Conservation (phyloP, 2,797 vertebrate species). For the Spondyliosoma cantharus region DNA sequence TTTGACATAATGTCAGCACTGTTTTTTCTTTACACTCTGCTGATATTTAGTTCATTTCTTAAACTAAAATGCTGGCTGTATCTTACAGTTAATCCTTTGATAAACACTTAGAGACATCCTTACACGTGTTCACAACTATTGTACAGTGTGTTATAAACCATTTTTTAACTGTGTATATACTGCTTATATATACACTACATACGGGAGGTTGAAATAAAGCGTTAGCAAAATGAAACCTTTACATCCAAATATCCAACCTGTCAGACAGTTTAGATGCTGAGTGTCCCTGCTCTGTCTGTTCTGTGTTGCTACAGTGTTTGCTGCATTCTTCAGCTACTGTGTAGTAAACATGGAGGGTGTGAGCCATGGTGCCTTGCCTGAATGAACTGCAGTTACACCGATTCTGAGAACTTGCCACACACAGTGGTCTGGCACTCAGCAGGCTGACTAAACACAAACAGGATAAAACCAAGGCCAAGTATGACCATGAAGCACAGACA, state of each 20-base stretch:
- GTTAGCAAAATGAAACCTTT: neutral
- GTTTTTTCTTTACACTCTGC: no score
- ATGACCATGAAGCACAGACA: conserved; percentile 23
- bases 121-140: neutral
- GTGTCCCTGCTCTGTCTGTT: neutral
- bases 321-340: conserved; percentile 65
- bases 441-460: conserved; percentile 18
- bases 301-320: conserved; percentile 64
- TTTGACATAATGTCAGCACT: no score
- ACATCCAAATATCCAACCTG: neutral
- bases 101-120: neutral
- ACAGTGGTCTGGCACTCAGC: neutral
- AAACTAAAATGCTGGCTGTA: no score
- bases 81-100: no score
- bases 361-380: neutral
- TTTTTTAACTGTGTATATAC: neutral
- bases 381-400: conserved; percentile 3
- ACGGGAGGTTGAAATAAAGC: conserved; percentile 26
- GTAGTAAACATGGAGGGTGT: conserved; percentile 11
- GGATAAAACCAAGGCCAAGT: conserved; percentile 28
- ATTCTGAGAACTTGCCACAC: conserved; percentile 7
- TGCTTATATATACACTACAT: neutral
- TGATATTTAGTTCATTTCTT: no score
- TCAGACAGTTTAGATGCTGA: neutral
- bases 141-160: neutral